Evolutionary conservation across 2,113 vertebrate genomes (phyloP).

Genomic region (Xiphias gladius): DNA sequence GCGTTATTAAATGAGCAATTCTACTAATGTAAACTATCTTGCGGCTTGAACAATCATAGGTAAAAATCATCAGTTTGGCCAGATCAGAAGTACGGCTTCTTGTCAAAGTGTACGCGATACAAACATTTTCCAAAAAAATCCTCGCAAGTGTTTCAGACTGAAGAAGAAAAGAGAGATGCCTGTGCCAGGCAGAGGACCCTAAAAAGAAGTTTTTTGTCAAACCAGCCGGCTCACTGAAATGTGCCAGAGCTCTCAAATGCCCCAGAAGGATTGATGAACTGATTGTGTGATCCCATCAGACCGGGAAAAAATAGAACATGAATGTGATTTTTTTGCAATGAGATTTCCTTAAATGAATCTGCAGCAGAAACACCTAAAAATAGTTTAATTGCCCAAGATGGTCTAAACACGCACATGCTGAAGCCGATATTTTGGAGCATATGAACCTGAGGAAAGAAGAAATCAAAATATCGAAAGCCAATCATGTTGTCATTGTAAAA

Average conservation of each 20-base stretch:
- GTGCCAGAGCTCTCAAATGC: conserved; percentile 39
- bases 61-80: not conserved
- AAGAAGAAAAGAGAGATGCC: not conserved
- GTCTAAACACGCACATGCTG: conserved; percentile 24
- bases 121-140: not conserved
- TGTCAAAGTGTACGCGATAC: not conserved
- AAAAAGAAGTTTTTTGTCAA: conserved; percentile 12
- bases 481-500: not conserved
- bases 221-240: conserved; percentile 20
- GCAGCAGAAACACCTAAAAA: conserved; percentile 35
- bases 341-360: conserved; percentile 22
- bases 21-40: not conserved
- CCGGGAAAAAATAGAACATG: conserved; percentile 52
- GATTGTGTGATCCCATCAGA: conserved; percentile 56
- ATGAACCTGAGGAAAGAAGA: not conserved
- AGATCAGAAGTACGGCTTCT: not conserved
- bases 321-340: not conserved
- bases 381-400: conserved; percentile 15
- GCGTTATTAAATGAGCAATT: conserved; percentile 10
- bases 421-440: conserved; percentile 20
- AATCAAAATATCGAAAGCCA: not conserved
- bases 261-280: conserved; percentile 39
- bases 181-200: not conserved
- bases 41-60: not conserved
- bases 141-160: not conserved